Evolutionary conservation across 37 sponge, comb jelly and placozoan species (phyloP).

Genomic region (Hormiphora californensis): DNA sequence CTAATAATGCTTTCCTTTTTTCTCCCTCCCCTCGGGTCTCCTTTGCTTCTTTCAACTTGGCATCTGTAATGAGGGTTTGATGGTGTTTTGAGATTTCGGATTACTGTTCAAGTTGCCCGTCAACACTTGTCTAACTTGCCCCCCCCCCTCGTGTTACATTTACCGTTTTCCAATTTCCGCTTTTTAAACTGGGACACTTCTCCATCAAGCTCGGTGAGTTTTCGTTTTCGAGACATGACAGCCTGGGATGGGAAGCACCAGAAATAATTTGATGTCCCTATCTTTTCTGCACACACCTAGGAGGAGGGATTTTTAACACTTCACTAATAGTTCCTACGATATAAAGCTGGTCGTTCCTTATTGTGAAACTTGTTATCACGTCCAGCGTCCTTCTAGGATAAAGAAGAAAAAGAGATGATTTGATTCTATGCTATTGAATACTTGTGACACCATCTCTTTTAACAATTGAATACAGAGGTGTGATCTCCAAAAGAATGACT

Average conservation of each 20-base stretch:
- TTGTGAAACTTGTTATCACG: too few relatives aligned
- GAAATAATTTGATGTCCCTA: constrained; percentile 96
- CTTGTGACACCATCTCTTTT: too few relatives aligned
- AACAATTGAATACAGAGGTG: too few relatives aligned
- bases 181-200: constrained; percentile 32
- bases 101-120: neutral
- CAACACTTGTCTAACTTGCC: neutral
- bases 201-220: neutral
- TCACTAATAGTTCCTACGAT: too few relatives aligned
- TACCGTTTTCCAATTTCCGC: constrained; percentile 49
- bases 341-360: too few relatives aligned
- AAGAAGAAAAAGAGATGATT: too few relatives aligned
- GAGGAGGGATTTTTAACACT: too few relatives aligned
- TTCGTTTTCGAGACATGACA: neutral
- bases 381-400: too few relatives aligned
- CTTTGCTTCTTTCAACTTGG: constrained; percentile 55
- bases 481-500: too few relatives aligned
- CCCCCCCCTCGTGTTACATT: neutral
- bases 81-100: neutral
- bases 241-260: constrained; percentile 92
- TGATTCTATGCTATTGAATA: too few relatives aligned
- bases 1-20: constrained; percentile 59
- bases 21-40: constrained; percentile 59
- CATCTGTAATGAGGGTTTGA: too few relatives aligned
- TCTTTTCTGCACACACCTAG: constrained; percentile 56